These are phyloP conservation scores for Ptychobarbus kaznakovi DNA, from an alignment of 2,797 vertebrate species.

Conservation along the genomic window DNA sequence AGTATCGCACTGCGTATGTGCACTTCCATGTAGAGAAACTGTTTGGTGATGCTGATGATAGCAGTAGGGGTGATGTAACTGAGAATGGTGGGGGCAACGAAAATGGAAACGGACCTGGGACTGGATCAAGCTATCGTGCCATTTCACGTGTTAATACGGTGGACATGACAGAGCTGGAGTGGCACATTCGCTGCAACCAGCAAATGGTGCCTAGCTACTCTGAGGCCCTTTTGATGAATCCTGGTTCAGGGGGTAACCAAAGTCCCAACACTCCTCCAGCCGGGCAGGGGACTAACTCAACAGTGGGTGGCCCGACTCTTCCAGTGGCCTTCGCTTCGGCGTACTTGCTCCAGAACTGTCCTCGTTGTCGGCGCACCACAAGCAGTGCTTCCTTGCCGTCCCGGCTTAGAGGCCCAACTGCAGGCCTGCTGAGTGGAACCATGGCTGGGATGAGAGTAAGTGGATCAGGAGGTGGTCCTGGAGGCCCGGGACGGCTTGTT, in stretches of 20 bases:
- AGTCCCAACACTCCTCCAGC: conserved; percentile 72
- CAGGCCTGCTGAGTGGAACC: conserved; percentile 77
- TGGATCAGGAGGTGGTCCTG: conserved; percentile 64
- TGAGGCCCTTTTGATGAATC: conserved; percentile 88
- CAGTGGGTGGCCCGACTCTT: conserved; percentile 60
- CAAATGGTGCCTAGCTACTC: conserved; percentile 93
- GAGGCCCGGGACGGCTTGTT: conserved; percentile 81
- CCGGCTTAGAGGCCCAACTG: conserved; percentile 79
- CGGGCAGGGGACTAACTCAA: conserved; percentile 35
- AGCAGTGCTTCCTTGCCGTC: conserved; percentile 88
- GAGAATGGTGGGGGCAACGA: conserved; percentile 62
- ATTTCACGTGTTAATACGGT: conserved; percentile 90
- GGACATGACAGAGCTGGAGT: conserved; percentile 91
- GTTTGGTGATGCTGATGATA: conserved; percentile 84
- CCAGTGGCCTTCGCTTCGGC: conserved; percentile 79
- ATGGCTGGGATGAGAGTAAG: conserved; percentile 78
- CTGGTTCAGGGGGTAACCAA: conserved; percentile 69
- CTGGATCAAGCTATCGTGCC: conserved; percentile 75
- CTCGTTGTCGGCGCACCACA: conserved; percentile 84
- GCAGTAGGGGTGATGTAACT: conserved; percentile 61
- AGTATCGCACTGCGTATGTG: conserved; percentile 86
- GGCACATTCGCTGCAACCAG: conserved; percentile 93
- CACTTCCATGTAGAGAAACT: conserved; percentile 95
- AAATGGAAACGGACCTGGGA: conserved; percentile 62
- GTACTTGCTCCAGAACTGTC: conserved; percentile 88